Percentiles rank a stretch among this genome's conserved stretches.
phyloP scores from a whole-genome alignment of 1,140 invertebrate genomes.

The Lordiphosa stackelbergi region DNA sequence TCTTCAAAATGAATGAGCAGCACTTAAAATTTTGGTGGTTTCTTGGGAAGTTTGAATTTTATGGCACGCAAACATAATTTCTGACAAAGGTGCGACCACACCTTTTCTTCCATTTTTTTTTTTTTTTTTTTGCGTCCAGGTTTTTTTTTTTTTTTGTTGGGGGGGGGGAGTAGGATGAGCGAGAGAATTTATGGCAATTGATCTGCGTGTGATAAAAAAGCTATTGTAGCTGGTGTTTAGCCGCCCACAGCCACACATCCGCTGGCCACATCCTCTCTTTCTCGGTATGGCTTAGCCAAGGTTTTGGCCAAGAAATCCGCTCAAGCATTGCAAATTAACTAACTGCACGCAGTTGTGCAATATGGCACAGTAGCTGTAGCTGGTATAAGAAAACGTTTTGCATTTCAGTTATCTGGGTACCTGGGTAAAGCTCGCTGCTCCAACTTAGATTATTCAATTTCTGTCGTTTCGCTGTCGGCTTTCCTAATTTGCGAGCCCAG shows the following conservation, averaged over 20 bases:
- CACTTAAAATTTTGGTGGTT: constrained; percentile 42
- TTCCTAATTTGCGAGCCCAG: constrained; percentile 44
- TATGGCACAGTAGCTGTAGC: constrained; percentile 38
- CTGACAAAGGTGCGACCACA: constrained; percentile 55
- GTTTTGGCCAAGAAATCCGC: constrained; percentile 55
- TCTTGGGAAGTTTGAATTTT: constrained; percentile 29
- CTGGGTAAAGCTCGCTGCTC: neutral
- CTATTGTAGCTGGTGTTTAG: constrained; percentile 12
- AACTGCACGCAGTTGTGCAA: constrained; percentile 33
- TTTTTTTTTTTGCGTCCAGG: neutral
- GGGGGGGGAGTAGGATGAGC: constrained; percentile 23
- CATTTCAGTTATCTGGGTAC: constrained; percentile 22
- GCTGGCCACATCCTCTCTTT: constrained; percentile 54
- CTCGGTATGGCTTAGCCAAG: constrained; percentile 30
- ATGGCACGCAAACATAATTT: constrained; percentile 43
- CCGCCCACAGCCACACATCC: constrained; percentile 31
- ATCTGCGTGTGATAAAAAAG: neutral
- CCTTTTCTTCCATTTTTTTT: constrained; percentile 20
- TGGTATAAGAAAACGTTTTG: constrained; percentile 20
- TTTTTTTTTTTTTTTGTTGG: neutral
- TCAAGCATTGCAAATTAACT: constrained; percentile 68
- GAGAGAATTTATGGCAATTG: neutral
- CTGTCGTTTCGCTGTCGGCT: constrained; percentile 54
- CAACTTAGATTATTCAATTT: constrained; percentile 52
- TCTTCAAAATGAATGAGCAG: constrained; percentile 51